Base-by-base conservation (phyloP, 1,140 invertebrate genomes). In the Acromyrmex echinatior region DNA sequence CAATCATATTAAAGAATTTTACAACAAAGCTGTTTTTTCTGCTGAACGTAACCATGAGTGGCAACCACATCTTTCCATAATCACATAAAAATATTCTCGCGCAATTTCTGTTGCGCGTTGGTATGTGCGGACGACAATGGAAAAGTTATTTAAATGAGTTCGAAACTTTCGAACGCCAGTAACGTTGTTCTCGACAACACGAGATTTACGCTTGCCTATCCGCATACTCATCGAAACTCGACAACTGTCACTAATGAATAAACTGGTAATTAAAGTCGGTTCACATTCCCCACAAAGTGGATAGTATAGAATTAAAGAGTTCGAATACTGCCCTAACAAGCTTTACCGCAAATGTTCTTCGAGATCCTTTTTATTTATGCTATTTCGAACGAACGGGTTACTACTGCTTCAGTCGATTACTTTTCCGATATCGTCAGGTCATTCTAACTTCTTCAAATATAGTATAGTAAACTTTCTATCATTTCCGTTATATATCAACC, bases 101-200 rank as follows among this genome's bases (percentile, higher is more conserved):
- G 9, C 35, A 45, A 10, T 45, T 56, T 4, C 39, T 31, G 28
- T 80, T 31, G 14, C 21, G 6, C 31, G 35, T 14, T 45, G 16
- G 16, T n/a, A 6, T 28, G 10, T 39, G 5, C 10, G n/a, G 14
- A 58, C 21, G 21, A 71, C 79, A 81, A 81, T 71, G 16, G 21
- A 45, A 71, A 81, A 81, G 79, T 81, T 81, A n/a, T 45, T 58
- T 58, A 39, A 81, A 60, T n/a, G n/a, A 58, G 79, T 71, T 71
- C 25, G 66, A 71, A 81, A 81, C 79, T 81, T 21, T 58, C 21
- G 12, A 81, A 12, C 31, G 21, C 16, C 28, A 16, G n/a, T 12
- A 31, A 58, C 6, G 21, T 28, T 45, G 18, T n/a, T 70, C 31
- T 31, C 53, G 16, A 10, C 16, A 25, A 70, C 3, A 65, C 65